Base-by-base conservation (phyloP, 2,113 vertebrate genomes). In the Poeciliopsis turrubarensis region DNA sequence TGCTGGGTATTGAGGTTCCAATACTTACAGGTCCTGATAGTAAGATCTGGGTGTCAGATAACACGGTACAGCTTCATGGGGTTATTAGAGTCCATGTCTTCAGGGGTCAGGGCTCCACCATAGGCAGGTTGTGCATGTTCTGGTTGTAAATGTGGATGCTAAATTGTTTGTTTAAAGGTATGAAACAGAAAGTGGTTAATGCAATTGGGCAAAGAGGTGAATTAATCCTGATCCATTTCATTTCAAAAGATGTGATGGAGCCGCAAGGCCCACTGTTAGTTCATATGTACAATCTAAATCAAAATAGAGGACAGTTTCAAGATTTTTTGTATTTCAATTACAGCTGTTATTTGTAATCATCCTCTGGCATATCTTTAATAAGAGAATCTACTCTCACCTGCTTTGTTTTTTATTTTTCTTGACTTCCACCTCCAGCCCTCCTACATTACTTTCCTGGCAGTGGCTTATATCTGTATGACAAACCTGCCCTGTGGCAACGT, bases 381-480 rank as follows among this genome's bases (percentile, higher is more conserved):
- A 57, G 51, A 57, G 19, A 57, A n/a, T 15, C 14, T 30, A 14
- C 13, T 31, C 66, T 70, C 26, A 19, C 11, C 34, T 14, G 15
- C 64, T 66, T 34, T 62, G 44, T 10, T 17, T 63, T 51, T 39
- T 65, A 31, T 65, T 78, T n/a, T 2, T 61, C n/a, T 65, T 44
- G 22, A 73, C 31, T 17, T 8, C 22, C 29, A 29, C 29, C 39
- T 19, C 39, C 68, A 34, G 77, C 34, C 44, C 67, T 63, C 34
- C 26, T 32, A 65, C 65, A 78, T 83, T 82, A 39, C 74, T 73
- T 80, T 57, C 75, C 72, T 76, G 54, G 37, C 51, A 31, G 19
- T 54, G 69, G 30, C 63, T 85, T 32, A 1, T 57, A 80, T 82
- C 82, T 87, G 68, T n/a, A 73, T 66, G 64, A 77, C 70, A 60